These are phyloP conservation scores for Armadillidium nasatum DNA, from an alignment of 1,140 invertebrate species.

Conservation along the genomic window DNA sequence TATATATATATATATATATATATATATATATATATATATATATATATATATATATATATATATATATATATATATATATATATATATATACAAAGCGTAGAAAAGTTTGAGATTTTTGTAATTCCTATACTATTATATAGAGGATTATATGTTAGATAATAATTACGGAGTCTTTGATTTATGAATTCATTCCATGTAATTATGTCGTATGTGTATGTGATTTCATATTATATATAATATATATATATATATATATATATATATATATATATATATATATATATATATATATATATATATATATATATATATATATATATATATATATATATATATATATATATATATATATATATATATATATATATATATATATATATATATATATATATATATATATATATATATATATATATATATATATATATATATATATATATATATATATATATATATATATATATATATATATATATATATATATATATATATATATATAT, in stretches of 20 bases:
- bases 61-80: too few relatives aligned
- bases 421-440: not conserved
- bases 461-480: not conserved
- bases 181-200: too few relatives aligned
- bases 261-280: conserved; percentile 22
- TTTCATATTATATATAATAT: not conserved
- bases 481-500: too few relatives aligned
- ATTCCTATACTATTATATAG: too few relatives aligned
- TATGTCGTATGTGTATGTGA: too few relatives aligned
- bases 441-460: not conserved
- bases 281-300: conserved; percentile 22
- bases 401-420: conserved; percentile 14
- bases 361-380: conserved; percentile 18
- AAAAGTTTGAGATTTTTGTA: too few relatives aligned
- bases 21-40: too few relatives aligned
- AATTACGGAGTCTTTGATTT: too few relatives aligned
- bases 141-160: too few relatives aligned
- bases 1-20: too few relatives aligned
- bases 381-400: conserved; percentile 22
- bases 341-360: conserved; percentile 15
- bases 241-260: not conserved
- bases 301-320: conserved; percentile 9
- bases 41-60: too few relatives aligned
- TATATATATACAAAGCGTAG: too few relatives aligned
- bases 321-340: conserved; percentile 3